Conservation (phyloP, 2,113 vertebrate genomes). For the Syngnathus scovelli region DNA sequence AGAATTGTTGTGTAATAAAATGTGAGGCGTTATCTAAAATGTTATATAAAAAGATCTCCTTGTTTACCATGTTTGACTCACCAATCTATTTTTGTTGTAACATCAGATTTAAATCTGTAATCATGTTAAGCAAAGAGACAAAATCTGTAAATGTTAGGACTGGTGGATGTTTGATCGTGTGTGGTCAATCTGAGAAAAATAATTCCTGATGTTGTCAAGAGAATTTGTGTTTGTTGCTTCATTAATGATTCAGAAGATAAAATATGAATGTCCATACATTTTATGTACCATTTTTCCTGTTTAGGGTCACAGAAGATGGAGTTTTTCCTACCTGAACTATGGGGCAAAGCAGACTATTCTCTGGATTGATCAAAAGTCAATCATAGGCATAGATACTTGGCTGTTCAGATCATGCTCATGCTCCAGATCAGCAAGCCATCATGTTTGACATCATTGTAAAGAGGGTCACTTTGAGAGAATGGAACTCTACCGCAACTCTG, state of each 20-base stretch:
- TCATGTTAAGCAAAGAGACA: neutral
- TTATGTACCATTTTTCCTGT: neutral
- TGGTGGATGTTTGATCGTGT: neutral
- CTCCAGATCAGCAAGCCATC: too few relatives aligned
- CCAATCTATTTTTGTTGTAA: neutral
- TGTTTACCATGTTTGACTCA: conserved; percentile 20
- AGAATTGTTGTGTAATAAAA: conserved; percentile 52
- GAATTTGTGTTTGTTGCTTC: neutral
- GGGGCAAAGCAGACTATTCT: neutral
- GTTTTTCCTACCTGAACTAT: neutral
- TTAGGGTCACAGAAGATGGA: neutral
- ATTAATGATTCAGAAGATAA: neutral
- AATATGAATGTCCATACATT: neutral
- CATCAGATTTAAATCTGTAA: neutral
- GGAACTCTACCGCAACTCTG: too few relatives aligned
- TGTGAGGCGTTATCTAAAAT: conserved; percentile 45
- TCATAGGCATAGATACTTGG: neutral
- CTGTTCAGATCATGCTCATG: too few relatives aligned
- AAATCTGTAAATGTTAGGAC: neutral
- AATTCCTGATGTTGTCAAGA: neutral
- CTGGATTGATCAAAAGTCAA: neutral
- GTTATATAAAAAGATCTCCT: conserved; percentile 39
- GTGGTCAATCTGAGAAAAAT: neutral
- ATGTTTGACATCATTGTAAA: too few relatives aligned
- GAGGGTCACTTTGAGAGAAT: too few relatives aligned